Evolutionary conservation across 2,113 vertebrate genomes (phyloP), one percentile per base, ranked within the genome.

Genomic region (Tricholaema leucomelas): DNA sequence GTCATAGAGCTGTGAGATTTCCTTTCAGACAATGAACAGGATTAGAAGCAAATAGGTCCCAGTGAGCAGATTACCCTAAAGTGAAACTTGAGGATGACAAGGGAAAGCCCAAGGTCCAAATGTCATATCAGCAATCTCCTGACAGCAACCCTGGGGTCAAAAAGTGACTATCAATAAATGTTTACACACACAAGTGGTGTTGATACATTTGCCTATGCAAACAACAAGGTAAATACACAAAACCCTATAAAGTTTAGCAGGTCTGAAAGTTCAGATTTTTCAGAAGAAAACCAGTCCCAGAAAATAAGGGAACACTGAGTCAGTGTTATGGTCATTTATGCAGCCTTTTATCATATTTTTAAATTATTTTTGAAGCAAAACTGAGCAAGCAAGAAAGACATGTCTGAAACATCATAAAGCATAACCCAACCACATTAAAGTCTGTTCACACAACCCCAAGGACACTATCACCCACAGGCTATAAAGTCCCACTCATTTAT

Each of bases 41-140:
- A 89, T 85, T 89, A 83, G 55, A 95, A 90, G 13, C 64, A 79
- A 94, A 64, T 30, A 92, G 78, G 64, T 85, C 59, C 40, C 60
- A 58, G 48, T 1, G 9, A 91, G 67, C 8, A 84, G 67, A 88
- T 40, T 71, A 83, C 28, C 42, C 48, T 65, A 58, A 91, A 92
- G 61, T 0, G 10, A 74, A 85, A 77, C 15, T 10, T n/a, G 67
- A 38, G 16, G 15, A 84, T 38, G 67, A 84, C n/a, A 84, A 72
- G 48, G 33, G 58, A 84, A 66, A 88, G 71, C 15, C 21, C 38
- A 33, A n/a, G 66, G 31, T 80, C 56, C 84, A 60, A 77, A 50
- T 50, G 11, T 50, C 48, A 6, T 50, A 23, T 50, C 48, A 50
- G 48, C 48, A 50, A 24, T 50, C 48, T 24, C 17, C 31, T 63